Conservation (phyloP, 2,888 invertebrate species). For the Diloba caeruleocephala region DNA sequence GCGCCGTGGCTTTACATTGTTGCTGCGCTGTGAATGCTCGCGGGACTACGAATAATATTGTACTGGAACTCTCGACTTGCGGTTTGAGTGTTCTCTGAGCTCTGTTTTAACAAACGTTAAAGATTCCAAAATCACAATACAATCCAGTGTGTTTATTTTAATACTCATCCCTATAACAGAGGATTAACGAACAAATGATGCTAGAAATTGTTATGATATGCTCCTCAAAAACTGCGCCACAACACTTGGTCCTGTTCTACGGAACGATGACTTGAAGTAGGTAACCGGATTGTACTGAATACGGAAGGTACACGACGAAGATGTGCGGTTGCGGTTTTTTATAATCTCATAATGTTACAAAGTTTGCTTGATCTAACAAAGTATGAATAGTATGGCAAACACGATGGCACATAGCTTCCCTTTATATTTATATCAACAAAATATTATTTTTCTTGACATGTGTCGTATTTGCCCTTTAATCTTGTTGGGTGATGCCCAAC, state of each 20-base stretch:
- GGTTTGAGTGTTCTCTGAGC: background rate
- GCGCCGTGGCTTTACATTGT: constrained; percentile 25
- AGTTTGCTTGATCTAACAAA: background rate
- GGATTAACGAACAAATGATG: background rate
- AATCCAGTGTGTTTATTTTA: constrained; percentile 8
- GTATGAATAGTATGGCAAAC: constrained; percentile 9
- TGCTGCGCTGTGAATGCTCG: constrained; percentile 25
- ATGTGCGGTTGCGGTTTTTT: no score
- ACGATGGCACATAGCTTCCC: constrained; percentile 12
- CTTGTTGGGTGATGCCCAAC: constrained; percentile 35
- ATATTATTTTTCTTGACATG: constrained; percentile 39
- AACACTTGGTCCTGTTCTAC: no score
- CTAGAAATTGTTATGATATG: background rate
- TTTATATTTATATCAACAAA: constrained; percentile 31
- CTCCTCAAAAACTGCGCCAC: no score
- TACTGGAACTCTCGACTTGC: constrained; percentile 9
- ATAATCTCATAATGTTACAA: no score
- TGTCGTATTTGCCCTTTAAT: constrained; percentile 45
- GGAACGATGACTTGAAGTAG: no score
- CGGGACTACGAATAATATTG: constrained; percentile 29
- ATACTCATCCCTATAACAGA: constrained; percentile 2
- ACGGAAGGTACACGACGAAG: no score
- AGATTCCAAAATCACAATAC: constrained; percentile 14
- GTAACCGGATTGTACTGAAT: no score
- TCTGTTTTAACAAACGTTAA: constrained; percentile 12